phyloP scores from a whole-genome alignment of 1,140 invertebrate genomes.

The Meteorus sp. region DNA sequence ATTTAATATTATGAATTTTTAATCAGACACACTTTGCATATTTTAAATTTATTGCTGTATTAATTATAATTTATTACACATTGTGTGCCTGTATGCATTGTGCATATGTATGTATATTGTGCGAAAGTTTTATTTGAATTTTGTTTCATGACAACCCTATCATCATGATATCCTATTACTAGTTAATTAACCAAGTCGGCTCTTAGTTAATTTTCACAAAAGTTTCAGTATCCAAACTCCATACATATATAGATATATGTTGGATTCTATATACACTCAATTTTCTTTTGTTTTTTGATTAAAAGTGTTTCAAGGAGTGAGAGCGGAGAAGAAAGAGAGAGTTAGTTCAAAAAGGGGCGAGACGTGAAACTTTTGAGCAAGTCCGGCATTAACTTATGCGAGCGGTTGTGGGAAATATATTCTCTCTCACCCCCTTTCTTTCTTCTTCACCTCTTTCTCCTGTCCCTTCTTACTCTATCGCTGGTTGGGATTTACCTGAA shows the following conservation, averaged over 20 bases:
- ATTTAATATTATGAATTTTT: too few relatives aligned
- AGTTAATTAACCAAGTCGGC: constrained; percentile 1
- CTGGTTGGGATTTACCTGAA: constrained; percentile 10
- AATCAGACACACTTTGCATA: too few relatives aligned
- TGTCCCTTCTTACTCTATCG: background rate
- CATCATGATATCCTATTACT: background rate
- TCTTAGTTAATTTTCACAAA: constrained; percentile 9
- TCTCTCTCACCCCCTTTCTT: background rate
- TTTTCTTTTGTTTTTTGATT: background rate
- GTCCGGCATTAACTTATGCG: constrained; percentile 24
- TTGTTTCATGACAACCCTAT: too few relatives aligned
- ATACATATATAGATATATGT: too few relatives aligned
- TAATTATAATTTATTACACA: too few relatives aligned
- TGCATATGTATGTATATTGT: too few relatives aligned
- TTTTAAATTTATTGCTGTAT: too few relatives aligned
- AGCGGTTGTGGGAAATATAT: constrained; percentile 17
- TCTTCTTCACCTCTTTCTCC: background rate
- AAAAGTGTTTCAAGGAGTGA: constrained; percentile 21
- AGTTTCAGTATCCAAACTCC: too few relatives aligned
- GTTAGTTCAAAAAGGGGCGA: constrained; percentile 9
- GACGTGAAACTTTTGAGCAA: constrained; percentile 20
- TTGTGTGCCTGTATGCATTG: too few relatives aligned
- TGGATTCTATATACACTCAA: too few relatives aligned
- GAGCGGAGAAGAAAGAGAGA: constrained; percentile 19
- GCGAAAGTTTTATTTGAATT: too few relatives aligned